Conservation (phyloP, 2,113 vertebrate genomes). For the Pseudorectes ferrugineus region DNA sequence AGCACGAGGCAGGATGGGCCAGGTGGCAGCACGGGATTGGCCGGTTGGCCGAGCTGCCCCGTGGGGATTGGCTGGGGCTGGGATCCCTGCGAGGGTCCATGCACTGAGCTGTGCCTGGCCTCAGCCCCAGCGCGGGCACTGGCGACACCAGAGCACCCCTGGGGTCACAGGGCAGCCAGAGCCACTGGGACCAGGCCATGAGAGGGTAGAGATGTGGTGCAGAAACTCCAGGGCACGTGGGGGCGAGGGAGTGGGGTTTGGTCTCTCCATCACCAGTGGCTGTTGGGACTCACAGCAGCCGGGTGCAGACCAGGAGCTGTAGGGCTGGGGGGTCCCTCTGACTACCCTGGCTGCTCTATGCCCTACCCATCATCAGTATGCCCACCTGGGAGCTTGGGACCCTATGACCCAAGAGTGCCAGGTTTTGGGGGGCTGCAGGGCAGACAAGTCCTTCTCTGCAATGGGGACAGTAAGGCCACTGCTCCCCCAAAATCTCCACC, state of each 20-base stretch:
- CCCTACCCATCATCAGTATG: too few species aligned
- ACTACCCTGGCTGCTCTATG: fast-evolving
- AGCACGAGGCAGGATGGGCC: fast-evolving
- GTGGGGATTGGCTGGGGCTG: neutral
- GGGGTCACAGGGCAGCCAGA: fast-evolving
- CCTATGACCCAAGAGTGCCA: fast-evolving
- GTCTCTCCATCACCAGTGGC: fast-evolving
- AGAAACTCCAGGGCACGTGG: fast-evolving
- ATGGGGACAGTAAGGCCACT: neutral
- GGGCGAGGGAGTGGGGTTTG: fast-evolving
- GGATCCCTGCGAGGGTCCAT: fast-evolving
- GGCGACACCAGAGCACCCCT: fast-evolving
- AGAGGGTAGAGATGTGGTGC: fast-evolving
- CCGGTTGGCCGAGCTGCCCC: fast-evolving
- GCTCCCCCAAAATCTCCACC: neutral
- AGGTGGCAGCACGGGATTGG: neutral
- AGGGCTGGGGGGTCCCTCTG: neutral
- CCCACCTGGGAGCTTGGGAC: neutral
- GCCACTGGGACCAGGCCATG: fast-evolving
- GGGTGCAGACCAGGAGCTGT: fast-evolving
- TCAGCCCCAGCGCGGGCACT: neutral
- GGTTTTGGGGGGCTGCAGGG: neutral
- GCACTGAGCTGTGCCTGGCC: neutral
- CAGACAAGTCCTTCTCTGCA: neutral
- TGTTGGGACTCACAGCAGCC: fast-evolving